Percentiles rank a stretch among this genome's conserved stretches.
Evolutionary conservation across 2,113 vertebrate species (phyloP).

Genomic region (Catagonus wagneri): DNA sequence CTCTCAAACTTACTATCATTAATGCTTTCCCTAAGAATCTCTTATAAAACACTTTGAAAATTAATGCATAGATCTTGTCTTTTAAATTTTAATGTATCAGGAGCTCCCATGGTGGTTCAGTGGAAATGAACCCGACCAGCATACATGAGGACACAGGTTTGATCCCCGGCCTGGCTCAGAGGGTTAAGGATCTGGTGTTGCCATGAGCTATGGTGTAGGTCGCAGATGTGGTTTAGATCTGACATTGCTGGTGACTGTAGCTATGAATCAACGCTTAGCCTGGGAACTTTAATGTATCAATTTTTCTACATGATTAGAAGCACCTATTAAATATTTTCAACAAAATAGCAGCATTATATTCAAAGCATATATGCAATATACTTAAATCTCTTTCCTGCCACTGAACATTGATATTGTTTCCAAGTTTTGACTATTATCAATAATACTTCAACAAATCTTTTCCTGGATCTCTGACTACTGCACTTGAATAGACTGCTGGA

Average conservation of each 20-base stretch:
- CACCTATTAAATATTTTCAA: background rate
- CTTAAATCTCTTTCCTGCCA: background rate
- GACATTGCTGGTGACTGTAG: no score
- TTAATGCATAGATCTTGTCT: background rate
- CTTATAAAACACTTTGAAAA: background rate
- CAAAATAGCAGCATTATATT: background rate
- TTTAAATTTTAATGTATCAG: background rate
- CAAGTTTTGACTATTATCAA: background rate
- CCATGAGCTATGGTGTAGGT: no score
- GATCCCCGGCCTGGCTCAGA: no score
- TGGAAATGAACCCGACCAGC: no score
- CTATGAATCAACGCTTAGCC: no score
- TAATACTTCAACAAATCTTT: background rate
- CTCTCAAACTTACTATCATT: background rate
- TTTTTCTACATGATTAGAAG: background rate
- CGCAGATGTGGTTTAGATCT: no score
- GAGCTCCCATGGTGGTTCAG: no score
- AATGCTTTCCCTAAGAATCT: background rate
- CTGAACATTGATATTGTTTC: background rate
- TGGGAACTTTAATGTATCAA: background rate
- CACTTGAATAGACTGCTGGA: background rate
- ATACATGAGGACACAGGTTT: no score
- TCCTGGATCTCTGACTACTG: background rate
- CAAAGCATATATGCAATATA: background rate
- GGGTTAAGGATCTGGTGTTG: no score